Evolutionary conservation across 2,797 vertebrate species (phyloP), one percentile per base, ranked within the genome.

Genomic region (Choloepus didactylus): DNA sequence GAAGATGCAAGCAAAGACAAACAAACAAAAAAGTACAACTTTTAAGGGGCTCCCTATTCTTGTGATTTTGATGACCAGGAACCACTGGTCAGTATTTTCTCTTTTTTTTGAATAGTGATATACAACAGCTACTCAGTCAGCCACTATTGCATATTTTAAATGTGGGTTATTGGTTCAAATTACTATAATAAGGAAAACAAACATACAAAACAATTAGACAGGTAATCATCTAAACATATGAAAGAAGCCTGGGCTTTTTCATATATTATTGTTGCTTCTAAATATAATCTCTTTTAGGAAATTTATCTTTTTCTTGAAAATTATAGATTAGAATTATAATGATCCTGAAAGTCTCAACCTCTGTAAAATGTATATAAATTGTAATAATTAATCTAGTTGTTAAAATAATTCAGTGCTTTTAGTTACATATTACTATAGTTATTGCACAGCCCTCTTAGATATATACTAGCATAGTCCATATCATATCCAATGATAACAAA

Each of bases 371-470:
- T 96, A 98, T 98, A 98, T 98, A 98, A 98, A 98, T 97, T 96
- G 79, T 97, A 98, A 97, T 98, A 98, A 98, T 98, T 94, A 97
- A 98, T 98, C 97, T 98, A 98, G 95, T 96, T 98, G 96, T 97
- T 98, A 96, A 98, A 98, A 98, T 97, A 98, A 91, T 97, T 98
- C 97, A 97, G 97, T 98, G 97, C 96, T 87, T 96, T 98, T 97
- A 94, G 96, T 98, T 97, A 97, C 76, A 97, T 97, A 98, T 98
- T 98, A 97, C 96, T 98, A 95, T 97, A 98, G 94, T 98, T 98
- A 98, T 98, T 98, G 98, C 98, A 98, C 98, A 98, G 97, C 98
- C 98, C 98, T 98, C 98, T 98, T 91, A 97, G 96, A 98, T 97
- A 98, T 97, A 97, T 95, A 98, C 79, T 97, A 95, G 51, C 46